Conservation (phyloP, 2,888 invertebrate genomes). For the Macrostomum cliftonense region DNA sequence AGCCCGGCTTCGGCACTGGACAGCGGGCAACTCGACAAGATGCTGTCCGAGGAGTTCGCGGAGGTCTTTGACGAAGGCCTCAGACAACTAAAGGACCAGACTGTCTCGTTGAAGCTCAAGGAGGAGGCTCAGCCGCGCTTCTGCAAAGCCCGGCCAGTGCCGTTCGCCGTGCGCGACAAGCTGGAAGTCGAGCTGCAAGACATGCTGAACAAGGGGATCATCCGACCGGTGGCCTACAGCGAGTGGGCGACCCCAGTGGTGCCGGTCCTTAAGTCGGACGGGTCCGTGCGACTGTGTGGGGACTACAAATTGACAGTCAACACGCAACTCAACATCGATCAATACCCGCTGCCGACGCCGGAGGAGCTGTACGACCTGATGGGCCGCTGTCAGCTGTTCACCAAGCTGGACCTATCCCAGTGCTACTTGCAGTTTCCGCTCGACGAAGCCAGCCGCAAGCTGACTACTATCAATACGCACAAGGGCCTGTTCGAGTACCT, state of each 20-base stretch:
- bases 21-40: too few species aligned
- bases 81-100: too few species aligned
- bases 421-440: slow-evolving; percentile 19
- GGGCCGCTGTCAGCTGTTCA: slow-evolving; percentile 21
- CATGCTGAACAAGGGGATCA: slow-evolving; percentile 10
- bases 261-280: slow-evolving; percentile 12
- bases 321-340: slow-evolving; percentile 1
- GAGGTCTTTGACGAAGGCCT: too few species aligned
- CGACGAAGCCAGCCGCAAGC: too few species aligned
- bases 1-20: too few species aligned
- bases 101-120: slow-evolving; percentile 2
- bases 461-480: slow-evolving; percentile 1
- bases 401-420: slow-evolving; percentile 25
- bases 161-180: slow-evolving; percentile 9
- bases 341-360: slow-evolving; percentile 16
- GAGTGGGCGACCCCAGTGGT: slow-evolving; percentile 15
- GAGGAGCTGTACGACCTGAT: slow-evolving; percentile 16
- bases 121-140: slow-evolving; percentile 4
- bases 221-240: slow-evolving; percentile 11
- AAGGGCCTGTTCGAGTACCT: slow-evolving; percentile 6
- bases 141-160: slow-evolving; percentile 11
- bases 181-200: slow-evolving; percentile 7
- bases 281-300: slow-evolving; percentile 12
- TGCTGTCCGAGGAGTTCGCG: too few species aligned
- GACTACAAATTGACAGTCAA: slow-evolving; percentile 14